Evolutionary conservation across 1,140 invertebrate genomes (phyloP).

Genomic region (Drosophila arawakana): DNA sequence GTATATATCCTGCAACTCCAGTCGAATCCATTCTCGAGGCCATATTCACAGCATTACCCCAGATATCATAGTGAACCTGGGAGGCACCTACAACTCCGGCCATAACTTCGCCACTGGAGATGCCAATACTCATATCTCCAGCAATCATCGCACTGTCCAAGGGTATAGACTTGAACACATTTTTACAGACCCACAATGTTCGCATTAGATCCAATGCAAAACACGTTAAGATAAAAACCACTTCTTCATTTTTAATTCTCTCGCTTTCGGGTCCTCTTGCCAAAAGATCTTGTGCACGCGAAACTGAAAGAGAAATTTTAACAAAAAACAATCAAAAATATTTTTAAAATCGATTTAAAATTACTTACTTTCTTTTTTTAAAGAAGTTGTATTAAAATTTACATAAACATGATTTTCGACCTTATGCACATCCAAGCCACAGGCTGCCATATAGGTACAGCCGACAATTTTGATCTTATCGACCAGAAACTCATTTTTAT

Average conservation of each 20-base stretch:
- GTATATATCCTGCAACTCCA: constrained; percentile 91
- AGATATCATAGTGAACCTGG: constrained; percentile 94
- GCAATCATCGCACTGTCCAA: background rate
- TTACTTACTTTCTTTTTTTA: background rate
- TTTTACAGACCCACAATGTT: constrained; percentile 44
- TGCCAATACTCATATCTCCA: constrained; percentile 85
- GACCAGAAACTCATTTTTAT: constrained; percentile 47
- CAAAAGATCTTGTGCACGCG: background rate
- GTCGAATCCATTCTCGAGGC: constrained; percentile 96
- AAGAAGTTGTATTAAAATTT: background rate
- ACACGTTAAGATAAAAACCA: constrained; percentile 51
- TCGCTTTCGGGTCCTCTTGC: background rate
- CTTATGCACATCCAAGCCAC: constrained; percentile 89
- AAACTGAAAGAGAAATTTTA: background rate
- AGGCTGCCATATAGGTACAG: constrained; percentile 97
- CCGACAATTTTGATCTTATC: constrained; percentile 97
- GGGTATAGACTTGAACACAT: constrained; percentile 22
- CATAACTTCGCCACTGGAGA: constrained; percentile 93
- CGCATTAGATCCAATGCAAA: constrained; percentile 64
- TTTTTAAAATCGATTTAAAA: background rate
- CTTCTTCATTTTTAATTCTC: constrained; percentile 29
- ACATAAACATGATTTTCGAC: background rate
- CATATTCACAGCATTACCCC: constrained; percentile 97
- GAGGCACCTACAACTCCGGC: constrained; percentile 95
- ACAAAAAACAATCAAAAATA: background rate